These are phyloP conservation scores for Palloptera scutellata DNA, from an alignment of 2,888 invertebrate species.

Conservation along the genomic window DNA sequence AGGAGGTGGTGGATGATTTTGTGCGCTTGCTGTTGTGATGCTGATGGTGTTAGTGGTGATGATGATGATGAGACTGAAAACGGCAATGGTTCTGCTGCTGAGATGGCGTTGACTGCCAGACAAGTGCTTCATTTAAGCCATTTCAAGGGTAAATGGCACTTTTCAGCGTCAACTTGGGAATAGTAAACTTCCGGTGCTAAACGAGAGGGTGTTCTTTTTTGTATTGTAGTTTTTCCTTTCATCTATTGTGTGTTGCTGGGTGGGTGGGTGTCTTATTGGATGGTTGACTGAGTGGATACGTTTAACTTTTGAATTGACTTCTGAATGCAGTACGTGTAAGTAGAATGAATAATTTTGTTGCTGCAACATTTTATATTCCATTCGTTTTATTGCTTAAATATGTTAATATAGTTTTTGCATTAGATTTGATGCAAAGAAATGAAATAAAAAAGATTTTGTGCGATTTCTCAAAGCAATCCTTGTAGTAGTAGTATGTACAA, in stretches of 20 bases:
- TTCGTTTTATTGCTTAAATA: conserved; percentile 43
- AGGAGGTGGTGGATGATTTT: neutral
- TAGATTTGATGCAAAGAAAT: conserved; percentile 4
- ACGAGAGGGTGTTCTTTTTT: conserved; percentile 32
- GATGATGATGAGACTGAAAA: neutral
- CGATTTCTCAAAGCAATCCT: conserved; percentile 22
- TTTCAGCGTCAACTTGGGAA: conserved; percentile 27
- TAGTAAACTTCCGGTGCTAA: conserved; percentile 22
- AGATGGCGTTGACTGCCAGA: conserved; percentile 6
- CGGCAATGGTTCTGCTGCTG: neutral
- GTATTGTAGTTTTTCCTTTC: neutral
- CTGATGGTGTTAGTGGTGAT: neutral
- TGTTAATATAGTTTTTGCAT: conserved; percentile 36
- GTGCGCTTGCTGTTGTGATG: neutral
- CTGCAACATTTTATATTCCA: conserved; percentile 39
- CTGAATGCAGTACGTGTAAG: neutral
- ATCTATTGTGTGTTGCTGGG: neutral
- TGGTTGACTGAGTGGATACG: conserved; percentile 17
- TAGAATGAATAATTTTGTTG: neutral
- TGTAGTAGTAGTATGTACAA: neutral
- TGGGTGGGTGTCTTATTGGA: conserved; percentile 14
- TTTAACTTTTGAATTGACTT: conserved; percentile 1
- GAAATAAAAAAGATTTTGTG: conserved; percentile 29
- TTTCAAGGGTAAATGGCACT: conserved; percentile 36
- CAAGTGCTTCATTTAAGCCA: conserved; percentile 24